Evolutionary conservation across 2,888 invertebrate genomes (phyloP).

Genomic region (Sarcophaga subvicina): DNA sequence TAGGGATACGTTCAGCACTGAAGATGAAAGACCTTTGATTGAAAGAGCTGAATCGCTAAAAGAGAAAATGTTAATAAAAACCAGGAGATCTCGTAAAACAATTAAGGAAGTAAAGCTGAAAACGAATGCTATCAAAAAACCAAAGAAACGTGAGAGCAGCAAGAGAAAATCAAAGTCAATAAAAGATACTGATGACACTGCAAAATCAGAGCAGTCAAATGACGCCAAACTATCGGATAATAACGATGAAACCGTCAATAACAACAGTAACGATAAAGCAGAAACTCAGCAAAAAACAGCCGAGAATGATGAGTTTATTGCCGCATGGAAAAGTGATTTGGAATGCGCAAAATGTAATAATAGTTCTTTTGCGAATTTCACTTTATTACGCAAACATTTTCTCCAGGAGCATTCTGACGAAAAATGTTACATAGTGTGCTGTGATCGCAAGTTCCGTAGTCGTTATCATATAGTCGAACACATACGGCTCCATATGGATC

Average conservation of each 20-base stretch:
- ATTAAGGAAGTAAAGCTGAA: background rate
- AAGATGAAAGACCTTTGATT: slow-evolving; percentile 70
- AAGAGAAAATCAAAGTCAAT: slow-evolving; percentile 6
- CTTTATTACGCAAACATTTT: slow-evolving; percentile 68
- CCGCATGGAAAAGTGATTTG: slow-evolving; percentile 67
- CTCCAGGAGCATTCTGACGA: slow-evolving; percentile 64
- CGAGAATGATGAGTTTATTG: slow-evolving; percentile 70
- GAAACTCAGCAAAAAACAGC: slow-evolving; percentile 51
- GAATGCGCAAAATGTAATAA: slow-evolving; percentile 67
- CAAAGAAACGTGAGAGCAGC: slow-evolving; percentile 4
- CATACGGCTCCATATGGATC: slow-evolving; percentile 70
- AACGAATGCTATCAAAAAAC: background rate
- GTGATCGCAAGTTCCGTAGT: slow-evolving; percentile 66
- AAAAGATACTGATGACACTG: background rate
- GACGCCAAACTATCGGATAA: slow-evolving; percentile 23
- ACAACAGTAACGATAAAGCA: slow-evolving; percentile 10
- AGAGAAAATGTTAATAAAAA: slow-evolving; percentile 64
- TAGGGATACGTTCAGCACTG: slow-evolving; percentile 49
- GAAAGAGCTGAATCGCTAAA: slow-evolving; percentile 50
- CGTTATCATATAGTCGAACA: slow-evolving; percentile 71
- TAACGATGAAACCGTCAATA: background rate
- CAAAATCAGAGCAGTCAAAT: background rate
- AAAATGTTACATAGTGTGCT: slow-evolving; percentile 69
- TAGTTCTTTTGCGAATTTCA: slow-evolving; percentile 59
- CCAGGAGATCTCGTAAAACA: slow-evolving; percentile 38